Evolutionary conservation across 1,140 invertebrate genomes (phyloP), one percentile per base, ranked within the genome.

Genomic region (Globodera rostochiensis): DNA sequence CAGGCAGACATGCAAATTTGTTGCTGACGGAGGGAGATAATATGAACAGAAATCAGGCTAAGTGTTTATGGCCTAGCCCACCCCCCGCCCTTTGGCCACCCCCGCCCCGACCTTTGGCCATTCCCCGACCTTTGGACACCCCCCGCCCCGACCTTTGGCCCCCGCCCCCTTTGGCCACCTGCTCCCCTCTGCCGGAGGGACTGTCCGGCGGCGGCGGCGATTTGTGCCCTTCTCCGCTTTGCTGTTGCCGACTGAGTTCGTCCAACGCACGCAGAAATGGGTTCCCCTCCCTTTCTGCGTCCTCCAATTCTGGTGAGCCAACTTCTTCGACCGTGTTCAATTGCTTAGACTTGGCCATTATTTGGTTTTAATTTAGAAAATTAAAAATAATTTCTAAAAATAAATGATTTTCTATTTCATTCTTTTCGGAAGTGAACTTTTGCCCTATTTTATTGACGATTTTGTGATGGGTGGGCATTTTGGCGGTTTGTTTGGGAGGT

Each of bases 1-100:
- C 77, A 78, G 69, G 77, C 77, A 3, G 57, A 19, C 46, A 78
- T 21, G 25, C 77, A 78, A n/a, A 78, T 66, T 9, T 78, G 57
- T 21, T 69, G n/a, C 46, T 67, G 8, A 50, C 13, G 9, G 4
- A 13, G 3, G 53, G 11, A n/a, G 46, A 77, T 36, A 1, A 73
- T 53, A 21, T 2, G 70, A 66, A 6, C 46, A 25, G 25, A 11
- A 9, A 76, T 25, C 53, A 57, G 64, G 9, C 13, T 67, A 21
- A 15, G 15, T 13, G 6, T 1, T 60, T 64, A 15, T 76, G 74
- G 6, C 64, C 50, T 5, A 19, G 11, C 57, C 57, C 1, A 8
- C 25, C 57, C 57, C 19, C 46, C 7, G 47, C 49, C 6, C 49
- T 36, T 76, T 76, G 36, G 36, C 66, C 66, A 0, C 8, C 57